Evolutionary conservation across 2,888 invertebrate species (phyloP).

Genomic region (Alloplasta piceator): DNA sequence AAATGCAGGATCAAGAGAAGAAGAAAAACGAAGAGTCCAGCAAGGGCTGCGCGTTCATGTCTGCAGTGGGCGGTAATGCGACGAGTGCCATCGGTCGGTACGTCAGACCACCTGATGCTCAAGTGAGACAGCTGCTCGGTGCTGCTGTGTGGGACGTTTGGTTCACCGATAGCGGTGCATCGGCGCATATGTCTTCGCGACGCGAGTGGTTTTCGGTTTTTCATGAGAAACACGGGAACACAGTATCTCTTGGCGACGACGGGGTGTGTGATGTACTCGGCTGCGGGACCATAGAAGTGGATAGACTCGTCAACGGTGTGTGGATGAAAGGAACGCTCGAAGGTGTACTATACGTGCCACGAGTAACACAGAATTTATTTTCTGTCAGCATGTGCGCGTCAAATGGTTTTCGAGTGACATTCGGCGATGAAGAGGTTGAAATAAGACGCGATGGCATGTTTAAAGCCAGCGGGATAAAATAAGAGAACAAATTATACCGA

Average conservation of each 20-base stretch:
- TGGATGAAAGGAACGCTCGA: constrained; percentile 67
- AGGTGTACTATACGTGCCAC: constrained; percentile 74
- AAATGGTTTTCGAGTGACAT: constrained; percentile 65
- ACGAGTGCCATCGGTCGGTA: background rate
- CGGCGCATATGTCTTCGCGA: background rate
- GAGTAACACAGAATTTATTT: constrained; percentile 75
- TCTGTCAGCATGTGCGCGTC: constrained; percentile 74
- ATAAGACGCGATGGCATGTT: constrained; percentile 59
- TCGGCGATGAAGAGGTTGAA: constrained; percentile 63
- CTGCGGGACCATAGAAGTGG: constrained; percentile 66
- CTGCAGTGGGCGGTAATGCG: background rate
- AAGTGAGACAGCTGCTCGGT: background rate
- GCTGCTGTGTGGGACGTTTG: background rate
- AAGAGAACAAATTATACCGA: constrained; percentile 67
- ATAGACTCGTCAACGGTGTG: constrained; percentile 64
- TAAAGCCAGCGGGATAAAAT: constrained; percentile 53
- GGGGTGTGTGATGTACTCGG: constrained; percentile 66
- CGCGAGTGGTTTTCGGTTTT: background rate
- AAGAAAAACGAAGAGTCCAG: background rate
- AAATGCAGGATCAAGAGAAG: background rate
- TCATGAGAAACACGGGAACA: constrained; percentile 13
- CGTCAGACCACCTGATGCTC: background rate
- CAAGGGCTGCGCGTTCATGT: background rate
- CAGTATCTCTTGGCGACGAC: constrained; percentile 64
- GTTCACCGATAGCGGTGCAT: background rate